phyloP scores from a whole-genome alignment of 2,113 vertebrate species.

The Lepus europaeus region DNA sequence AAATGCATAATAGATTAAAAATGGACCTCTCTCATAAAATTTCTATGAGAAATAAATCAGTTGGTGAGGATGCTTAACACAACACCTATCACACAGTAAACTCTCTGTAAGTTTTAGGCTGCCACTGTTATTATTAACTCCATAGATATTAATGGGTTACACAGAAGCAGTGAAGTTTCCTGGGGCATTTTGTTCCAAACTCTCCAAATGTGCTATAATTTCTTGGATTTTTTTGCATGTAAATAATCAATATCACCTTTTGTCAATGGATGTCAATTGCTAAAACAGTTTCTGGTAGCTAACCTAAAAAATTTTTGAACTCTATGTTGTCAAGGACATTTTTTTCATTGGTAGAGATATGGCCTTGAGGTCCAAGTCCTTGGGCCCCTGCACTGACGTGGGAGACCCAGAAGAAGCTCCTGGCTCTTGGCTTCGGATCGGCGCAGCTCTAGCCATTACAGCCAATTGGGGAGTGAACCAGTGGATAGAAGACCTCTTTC shows the following conservation, averaged over 20 bases:
- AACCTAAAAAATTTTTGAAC: constrained; percentile 15
- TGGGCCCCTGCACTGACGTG: too few relatives aligned
- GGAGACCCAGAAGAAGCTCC: too few relatives aligned
- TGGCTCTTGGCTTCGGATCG: too few relatives aligned
- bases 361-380: too few relatives aligned
- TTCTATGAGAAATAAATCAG: neutral
- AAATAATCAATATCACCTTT: neutral
- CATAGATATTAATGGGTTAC: neutral
- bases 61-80: constrained; percentile 2
- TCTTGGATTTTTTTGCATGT: neutral
- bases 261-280: neutral
- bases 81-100: neutral
- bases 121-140: neutral
- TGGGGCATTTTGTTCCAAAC: neutral
- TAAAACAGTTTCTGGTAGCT: constrained; percentile 17
- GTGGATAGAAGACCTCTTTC: too few relatives aligned
- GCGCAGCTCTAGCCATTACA: too few relatives aligned
- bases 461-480: too few relatives aligned
- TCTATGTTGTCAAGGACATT: constrained; percentile 2
- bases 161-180: neutral
- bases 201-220: neutral
- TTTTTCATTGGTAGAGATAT: neutral
- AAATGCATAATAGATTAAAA: neutral
- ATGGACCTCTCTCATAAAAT: neutral
- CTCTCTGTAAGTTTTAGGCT: neutral